Conservation (phyloP, 1,140 invertebrate species). For the Patella vulgata region DNA sequence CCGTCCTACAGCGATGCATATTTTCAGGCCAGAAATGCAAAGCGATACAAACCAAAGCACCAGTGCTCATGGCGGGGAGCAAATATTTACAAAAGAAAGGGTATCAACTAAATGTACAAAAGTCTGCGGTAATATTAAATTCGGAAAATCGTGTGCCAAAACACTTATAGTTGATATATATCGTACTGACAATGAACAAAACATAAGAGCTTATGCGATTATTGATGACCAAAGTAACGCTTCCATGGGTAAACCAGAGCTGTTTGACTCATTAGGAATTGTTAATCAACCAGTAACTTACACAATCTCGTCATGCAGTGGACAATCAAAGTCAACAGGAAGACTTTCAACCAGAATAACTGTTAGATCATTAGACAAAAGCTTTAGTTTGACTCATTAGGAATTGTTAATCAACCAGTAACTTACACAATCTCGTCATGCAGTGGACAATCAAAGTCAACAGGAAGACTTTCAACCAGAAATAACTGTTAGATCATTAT, state of each 20-base stretch:
- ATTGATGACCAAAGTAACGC: slow-evolving; percentile 27
- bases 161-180: slow-evolving; percentile 20
- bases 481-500: too few relatives aligned
- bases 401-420: not conserved
- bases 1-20: too few relatives aligned
- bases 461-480: slow-evolving; percentile 9
- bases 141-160: slow-evolving; percentile 29
- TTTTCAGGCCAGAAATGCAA: too few relatives aligned
- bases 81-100: not conserved
- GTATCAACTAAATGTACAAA: slow-evolving; percentile 11
- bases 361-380: slow-evolving; percentile 10
- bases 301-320: slow-evolving; percentile 19
- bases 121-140: slow-evolving; percentile 5
- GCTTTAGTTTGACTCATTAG: slow-evolving; percentile 20
- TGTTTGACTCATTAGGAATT: slow-evolving; percentile 16
- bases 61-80: slow-evolving; percentile 14
- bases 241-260: slow-evolving; percentile 14
- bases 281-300: not conserved
- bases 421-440: slow-evolving; percentile 21
- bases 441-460: slow-evolving; percentile 3
- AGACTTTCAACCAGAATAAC: slow-evolving; percentile 7
- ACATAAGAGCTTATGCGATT: slow-evolving; percentile 15
- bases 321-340: slow-evolving; percentile 7
- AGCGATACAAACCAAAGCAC: too few relatives aligned
- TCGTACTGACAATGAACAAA: too few relatives aligned